These are phyloP conservation scores for Periparus ater DNA, from an alignment of 2,797 vertebrate species.

Conservation along the genomic window DNA sequence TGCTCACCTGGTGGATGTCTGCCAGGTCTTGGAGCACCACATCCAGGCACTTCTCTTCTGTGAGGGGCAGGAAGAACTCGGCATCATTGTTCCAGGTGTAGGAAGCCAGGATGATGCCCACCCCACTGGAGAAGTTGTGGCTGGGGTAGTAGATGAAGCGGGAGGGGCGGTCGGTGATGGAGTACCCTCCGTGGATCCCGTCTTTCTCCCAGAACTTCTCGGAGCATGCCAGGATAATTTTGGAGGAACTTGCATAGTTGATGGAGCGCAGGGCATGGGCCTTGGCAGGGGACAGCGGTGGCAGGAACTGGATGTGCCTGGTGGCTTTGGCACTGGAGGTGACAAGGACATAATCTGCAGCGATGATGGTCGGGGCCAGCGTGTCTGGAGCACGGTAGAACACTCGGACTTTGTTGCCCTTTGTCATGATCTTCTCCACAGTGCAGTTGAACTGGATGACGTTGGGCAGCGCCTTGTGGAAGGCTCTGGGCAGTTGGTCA, in stretches of 20 bases:
- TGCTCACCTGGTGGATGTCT: slow-evolving; percentile 2
- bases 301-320: slow-evolving; percentile 55
- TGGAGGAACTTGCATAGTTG: slow-evolving; percentile 40
- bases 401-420: neutral
- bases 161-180: slow-evolving; percentile 58
- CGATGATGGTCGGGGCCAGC: rapidly evolving
- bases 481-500: slow-evolving; percentile 77
- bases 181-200: slow-evolving; percentile 34
- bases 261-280: slow-evolving; percentile 24
- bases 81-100: slow-evolving; percentile 47
- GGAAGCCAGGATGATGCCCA: slow-evolving; percentile 57
- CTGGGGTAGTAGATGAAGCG: slow-evolving; percentile 67
- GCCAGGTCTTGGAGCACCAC: slow-evolving; percentile 65
- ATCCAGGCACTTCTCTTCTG: neutral
- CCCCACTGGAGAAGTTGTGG: slow-evolving; percentile 32
- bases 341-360: slow-evolving; percentile 29
- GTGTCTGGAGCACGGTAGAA: neutral
- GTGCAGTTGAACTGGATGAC: slow-evolving; percentile 75
- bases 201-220: slow-evolving; percentile 70
- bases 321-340: slow-evolving; percentile 54
- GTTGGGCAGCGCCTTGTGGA: slow-evolving; percentile 69
- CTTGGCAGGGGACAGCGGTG: neutral
- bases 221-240: slow-evolving; percentile 42
- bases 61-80: slow-evolving; percentile 40
- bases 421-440: slow-evolving; percentile 72